A percentile compares a stretch with the other conserved stretches of the same genome.
Evolutionary conservation across 2,888 invertebrate species (phyloP).

Genomic region (Smittia aterrima): DNA sequence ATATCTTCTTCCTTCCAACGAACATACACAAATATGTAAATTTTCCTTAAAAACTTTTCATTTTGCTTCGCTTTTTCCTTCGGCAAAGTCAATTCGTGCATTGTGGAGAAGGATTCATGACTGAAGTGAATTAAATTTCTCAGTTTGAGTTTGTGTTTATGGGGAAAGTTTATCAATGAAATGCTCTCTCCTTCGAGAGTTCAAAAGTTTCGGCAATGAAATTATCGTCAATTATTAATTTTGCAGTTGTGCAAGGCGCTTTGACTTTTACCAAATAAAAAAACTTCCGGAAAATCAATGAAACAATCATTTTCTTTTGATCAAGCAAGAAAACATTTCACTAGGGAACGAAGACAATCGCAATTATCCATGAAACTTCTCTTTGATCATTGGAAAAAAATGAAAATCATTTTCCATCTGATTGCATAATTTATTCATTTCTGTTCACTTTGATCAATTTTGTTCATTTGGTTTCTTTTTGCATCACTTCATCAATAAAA

Average conservation of each 20-base stretch:
- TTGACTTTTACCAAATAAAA: no score
- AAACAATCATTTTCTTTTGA: no score
- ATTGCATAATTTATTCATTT: slow-evolving; percentile 5
- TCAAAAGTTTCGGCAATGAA: not conserved
- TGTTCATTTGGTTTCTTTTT: slow-evolving; percentile 1
- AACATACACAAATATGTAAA: slow-evolving; percentile 3
- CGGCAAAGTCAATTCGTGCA: slow-evolving; percentile 1
- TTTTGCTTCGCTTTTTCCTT: slow-evolving; percentile 5
- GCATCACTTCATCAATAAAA: not conserved
- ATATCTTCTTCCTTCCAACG: not conserved
- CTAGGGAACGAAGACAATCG: not conserved
- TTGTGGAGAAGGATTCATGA: slow-evolving; percentile 17
- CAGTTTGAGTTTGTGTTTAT: slow-evolving; percentile 11
- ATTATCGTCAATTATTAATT: slow-evolving; percentile 2
- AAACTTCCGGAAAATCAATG: no score
- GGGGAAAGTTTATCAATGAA: not conserved
- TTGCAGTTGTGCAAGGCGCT: not conserved
- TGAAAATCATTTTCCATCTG: not conserved
- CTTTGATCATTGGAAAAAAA: not conserved
- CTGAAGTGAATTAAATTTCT: slow-evolving; percentile 1
- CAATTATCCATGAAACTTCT: not conserved
- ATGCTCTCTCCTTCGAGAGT: not conserved
- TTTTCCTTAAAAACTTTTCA: slow-evolving; percentile 2
- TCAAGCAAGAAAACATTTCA: no score
- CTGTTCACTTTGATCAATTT: not conserved